Conservation (phyloP, 2,113 vertebrate species). For the Dicerorhinus sumatrensis region DNA sequence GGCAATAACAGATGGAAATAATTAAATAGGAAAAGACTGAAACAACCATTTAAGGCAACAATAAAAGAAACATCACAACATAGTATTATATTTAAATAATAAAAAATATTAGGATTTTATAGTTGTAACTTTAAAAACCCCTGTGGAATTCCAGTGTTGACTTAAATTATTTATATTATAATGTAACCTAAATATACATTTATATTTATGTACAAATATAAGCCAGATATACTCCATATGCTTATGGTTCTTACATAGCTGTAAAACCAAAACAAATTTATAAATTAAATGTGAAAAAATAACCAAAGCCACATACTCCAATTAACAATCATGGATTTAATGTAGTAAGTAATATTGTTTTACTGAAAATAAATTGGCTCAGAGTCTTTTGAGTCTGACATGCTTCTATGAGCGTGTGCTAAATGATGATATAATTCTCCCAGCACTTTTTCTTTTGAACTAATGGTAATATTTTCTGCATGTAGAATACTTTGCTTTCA, state of each 20-base stretch:
- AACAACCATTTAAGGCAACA: neutral
- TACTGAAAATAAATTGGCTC: neutral
- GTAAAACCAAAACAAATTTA: neutral
- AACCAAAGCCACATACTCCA: neutral
- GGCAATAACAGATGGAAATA: neutral
- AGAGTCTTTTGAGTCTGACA: neutral
- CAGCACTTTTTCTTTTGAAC: neutral
- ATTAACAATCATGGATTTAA: neutral
- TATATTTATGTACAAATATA: neutral
- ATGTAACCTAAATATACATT: neutral
- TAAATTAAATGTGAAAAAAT: constrained; percentile 41
- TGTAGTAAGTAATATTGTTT: neutral
- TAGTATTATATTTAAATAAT: neutral
- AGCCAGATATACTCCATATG: neutral
- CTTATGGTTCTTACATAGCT: neutral
- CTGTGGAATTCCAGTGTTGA: neutral
- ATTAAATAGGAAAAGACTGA: constrained; percentile 22
- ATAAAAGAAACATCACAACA: constrained; percentile 40
- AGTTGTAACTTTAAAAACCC: neutral
- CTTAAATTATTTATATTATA: constrained; percentile 1
- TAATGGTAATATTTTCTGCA: neutral
- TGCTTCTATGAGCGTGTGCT: neutral
- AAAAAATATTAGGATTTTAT: constrained; percentile 17
- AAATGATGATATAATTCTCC: neutral
- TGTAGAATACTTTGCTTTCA: neutral